A percentile compares a stretch with the other conserved stretches of the same genome.
Evolutionary conservation across 2,113 vertebrate genomes (phyloP).

Genomic region (Plestiodon gilberti): DNA sequence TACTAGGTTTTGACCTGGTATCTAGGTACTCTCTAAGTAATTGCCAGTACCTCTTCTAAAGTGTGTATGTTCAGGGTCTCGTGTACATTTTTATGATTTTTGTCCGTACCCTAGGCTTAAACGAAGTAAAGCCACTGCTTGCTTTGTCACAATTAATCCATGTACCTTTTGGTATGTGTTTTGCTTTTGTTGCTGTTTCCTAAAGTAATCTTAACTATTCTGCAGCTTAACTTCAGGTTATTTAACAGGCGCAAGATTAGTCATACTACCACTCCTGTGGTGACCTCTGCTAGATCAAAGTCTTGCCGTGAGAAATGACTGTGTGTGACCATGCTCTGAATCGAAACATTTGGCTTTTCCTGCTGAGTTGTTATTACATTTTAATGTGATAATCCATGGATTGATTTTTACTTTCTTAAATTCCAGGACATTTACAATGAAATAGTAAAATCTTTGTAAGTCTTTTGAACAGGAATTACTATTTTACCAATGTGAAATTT

Average conservation of each 20-base stretch:
- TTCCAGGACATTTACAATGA: conserved; percentile 31
- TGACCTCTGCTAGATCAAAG: conserved; percentile 48
- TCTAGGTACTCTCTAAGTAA: background rate
- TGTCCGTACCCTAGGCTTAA: background rate
- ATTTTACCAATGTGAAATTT: conserved; percentile 49
- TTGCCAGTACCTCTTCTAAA: background rate
- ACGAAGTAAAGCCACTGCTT: background rate
- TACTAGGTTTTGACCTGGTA: background rate
- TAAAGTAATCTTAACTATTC: conserved; percentile 27
- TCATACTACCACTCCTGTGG: conserved; percentile 20
- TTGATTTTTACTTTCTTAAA: conserved; percentile 52
- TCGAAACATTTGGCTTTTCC: conserved; percentile 58
- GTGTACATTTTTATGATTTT: background rate
- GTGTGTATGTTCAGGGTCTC: background rate
- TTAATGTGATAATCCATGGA: conserved; percentile 48
- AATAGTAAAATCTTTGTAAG: conserved; percentile 27
- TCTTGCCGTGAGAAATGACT: conserved; percentile 37
- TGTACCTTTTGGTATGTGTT: background rate
- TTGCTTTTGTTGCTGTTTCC: conserved; percentile 10
- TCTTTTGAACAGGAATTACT: conserved; percentile 47
- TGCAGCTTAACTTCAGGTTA: background rate
- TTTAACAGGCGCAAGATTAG: conserved; percentile 38
- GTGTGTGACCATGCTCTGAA: conserved; percentile 50
- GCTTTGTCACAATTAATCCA: background rate
- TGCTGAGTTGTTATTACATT: conserved; percentile 42